Evolutionary conservation across 2,113 vertebrate species (phyloP).

Genomic region (Psilopsiagon aymara): DNA sequence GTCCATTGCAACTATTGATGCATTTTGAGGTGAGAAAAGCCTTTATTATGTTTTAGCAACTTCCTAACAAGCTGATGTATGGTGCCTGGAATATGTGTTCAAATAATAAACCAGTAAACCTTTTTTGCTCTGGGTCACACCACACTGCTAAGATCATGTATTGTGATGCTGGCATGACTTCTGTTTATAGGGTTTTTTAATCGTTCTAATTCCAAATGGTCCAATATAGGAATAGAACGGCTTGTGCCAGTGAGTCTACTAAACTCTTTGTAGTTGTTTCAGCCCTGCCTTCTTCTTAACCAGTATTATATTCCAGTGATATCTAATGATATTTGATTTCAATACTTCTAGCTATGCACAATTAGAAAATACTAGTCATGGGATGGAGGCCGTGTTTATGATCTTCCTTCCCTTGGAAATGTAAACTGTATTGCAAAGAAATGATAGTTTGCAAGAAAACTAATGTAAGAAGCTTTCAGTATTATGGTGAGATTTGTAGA

Average conservation of each 20-base stretch:
- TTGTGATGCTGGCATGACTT: neutral
- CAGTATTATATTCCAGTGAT: constrained; percentile 78
- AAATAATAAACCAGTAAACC: constrained; percentile 5
- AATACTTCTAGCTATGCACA: constrained; percentile 78
- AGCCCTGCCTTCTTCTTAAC: constrained; percentile 60
- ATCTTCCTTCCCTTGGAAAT: constrained; percentile 45
- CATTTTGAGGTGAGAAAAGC: neutral
- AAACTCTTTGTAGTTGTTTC: constrained; percentile 66
- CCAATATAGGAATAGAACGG: neutral
- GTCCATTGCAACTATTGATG: neutral
- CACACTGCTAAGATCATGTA: constrained; percentile 12
- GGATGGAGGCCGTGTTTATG: constrained; percentile 31
- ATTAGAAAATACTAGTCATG: constrained; percentile 78
- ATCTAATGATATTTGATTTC: constrained; percentile 78
- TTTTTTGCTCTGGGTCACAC: constrained; percentile 2
- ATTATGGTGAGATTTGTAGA: constrained; percentile 75
- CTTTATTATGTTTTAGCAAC: neutral
- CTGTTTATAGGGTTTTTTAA: neutral
- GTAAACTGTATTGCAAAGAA: constrained; percentile 81
- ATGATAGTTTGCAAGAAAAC: constrained; percentile 79
- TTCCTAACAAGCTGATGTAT: constrained; percentile 13
- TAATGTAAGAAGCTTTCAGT: constrained; percentile 81
- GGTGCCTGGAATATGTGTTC: constrained; percentile 26
- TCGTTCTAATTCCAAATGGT: constrained; percentile 34
- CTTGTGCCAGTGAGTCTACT: constrained; percentile 44